Conservation (phyloP, 2,797 vertebrate genomes). For the Hirundo rustica region DNA sequence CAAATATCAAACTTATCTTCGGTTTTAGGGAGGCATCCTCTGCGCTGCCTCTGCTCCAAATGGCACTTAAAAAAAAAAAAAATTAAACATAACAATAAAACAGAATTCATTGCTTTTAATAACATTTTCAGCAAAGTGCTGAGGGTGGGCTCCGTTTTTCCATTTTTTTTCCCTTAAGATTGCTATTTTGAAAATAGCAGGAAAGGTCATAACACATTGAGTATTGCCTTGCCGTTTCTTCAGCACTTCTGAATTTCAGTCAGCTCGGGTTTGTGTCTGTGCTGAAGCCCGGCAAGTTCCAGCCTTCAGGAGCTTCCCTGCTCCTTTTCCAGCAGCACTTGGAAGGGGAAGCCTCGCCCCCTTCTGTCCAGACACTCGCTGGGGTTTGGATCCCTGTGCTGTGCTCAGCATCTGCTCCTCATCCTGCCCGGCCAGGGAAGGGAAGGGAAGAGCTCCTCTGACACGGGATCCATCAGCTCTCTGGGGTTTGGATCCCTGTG, state of each 20-base stretch:
- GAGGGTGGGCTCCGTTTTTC: neutral
- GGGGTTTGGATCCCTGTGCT: neutral
- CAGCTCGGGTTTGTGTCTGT: neutral
- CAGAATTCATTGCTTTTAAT: slow-evolving; percentile 59
- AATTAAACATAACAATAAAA: slow-evolving; percentile 45
- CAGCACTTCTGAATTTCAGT: neutral
- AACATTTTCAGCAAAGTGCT: slow-evolving; percentile 21
- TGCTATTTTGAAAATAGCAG: slow-evolving; percentile 28
- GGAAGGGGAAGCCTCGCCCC: slow-evolving; percentile 37
- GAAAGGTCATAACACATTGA: neutral
- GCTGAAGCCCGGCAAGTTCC: neutral
- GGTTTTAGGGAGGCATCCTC: slow-evolving; percentile 32
- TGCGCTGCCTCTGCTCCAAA: slow-evolving; percentile 21
- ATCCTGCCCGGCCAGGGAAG: neutral
- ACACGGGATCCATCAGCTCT: neutral
- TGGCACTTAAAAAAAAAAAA: neutral
- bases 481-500: no score
- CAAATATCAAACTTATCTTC: slow-evolving; percentile 52
- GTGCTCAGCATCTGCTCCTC: neutral
- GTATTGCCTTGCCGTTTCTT: neutral
- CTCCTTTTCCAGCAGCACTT: neutral
- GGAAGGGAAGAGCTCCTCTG: neutral
- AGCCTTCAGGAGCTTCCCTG: neutral
- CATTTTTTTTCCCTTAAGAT: neutral
- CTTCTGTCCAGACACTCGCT: neutral